Evolutionary conservation across 2,113 vertebrate genomes (phyloP).

Genomic region (Butastur rufipennis): DNA sequence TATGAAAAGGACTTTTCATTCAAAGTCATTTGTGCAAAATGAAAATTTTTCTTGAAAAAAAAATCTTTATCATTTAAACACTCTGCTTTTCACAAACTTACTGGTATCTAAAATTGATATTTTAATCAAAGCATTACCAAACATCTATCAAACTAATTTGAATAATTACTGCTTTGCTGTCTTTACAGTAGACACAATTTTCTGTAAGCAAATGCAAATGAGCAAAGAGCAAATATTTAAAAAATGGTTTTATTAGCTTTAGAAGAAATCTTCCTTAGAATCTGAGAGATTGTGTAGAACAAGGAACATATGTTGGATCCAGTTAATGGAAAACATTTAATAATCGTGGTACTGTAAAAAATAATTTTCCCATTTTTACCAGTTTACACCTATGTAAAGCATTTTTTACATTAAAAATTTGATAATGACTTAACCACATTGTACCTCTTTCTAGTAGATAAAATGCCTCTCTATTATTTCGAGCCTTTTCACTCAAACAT

Average conservation of each 20-base stretch:
- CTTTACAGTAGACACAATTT: conserved; percentile 43
- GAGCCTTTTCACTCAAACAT: not conserved
- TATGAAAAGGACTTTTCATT: not conserved
- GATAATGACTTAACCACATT: not conserved
- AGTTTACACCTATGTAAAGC: not conserved
- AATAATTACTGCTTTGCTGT: conserved; percentile 50
- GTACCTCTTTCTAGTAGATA: not conserved
- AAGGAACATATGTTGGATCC: not conserved
- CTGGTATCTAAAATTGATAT: conserved; percentile 16
- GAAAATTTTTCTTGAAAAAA: not conserved
- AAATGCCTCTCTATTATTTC: not conserved
- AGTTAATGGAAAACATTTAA: not conserved
- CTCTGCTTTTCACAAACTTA: not conserved
- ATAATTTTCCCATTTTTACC: not conserved
- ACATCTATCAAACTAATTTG: conserved; percentile 41
- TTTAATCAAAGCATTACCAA: conserved; percentile 46
- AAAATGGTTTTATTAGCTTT: not conserved
- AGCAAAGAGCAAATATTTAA: conserved; percentile 11
- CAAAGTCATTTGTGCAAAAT: not conserved
- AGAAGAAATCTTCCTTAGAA: not conserved
- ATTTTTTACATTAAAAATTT: not conserved
- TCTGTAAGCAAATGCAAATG: conserved; percentile 51
- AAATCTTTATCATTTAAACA: not conserved
- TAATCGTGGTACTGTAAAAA: not conserved
- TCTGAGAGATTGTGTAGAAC: not conserved